These are phyloP conservation scores for Synanthedon vespiformis DNA, from an alignment of 2,888 invertebrate genomes.

Conservation along the genomic window DNA sequence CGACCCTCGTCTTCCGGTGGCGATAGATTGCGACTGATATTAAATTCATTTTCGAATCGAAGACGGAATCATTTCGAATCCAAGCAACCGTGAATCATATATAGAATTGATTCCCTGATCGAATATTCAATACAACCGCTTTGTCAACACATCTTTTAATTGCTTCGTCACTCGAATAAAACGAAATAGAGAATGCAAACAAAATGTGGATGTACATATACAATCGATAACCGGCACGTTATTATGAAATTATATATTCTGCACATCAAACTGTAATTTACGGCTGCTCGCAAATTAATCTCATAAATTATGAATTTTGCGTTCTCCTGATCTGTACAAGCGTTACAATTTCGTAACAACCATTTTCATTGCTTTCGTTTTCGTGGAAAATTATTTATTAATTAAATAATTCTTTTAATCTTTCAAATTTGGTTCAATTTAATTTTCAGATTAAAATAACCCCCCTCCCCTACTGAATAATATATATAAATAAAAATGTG, in stretches of 20 bases:
- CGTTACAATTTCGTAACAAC: not conserved
- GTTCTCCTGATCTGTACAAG: not conserved
- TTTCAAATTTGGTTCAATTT: too few species aligned
- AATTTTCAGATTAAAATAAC: too few species aligned
- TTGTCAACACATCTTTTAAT: not conserved
- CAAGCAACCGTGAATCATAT: slow-evolving; percentile 1
- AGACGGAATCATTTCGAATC: not conserved
- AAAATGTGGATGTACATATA: not conserved
- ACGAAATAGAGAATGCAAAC: not conserved
- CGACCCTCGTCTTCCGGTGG: slow-evolving; percentile 33
- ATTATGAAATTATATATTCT: not conserved
- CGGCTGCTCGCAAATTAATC: slow-evolving; percentile 1
- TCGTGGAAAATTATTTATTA: too few species aligned
- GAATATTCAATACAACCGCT: not conserved
- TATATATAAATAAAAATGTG: too few species aligned
- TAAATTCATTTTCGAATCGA: slow-evolving; percentile 16
- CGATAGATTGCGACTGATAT: slow-evolving; percentile 30
- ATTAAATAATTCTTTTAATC: too few species aligned
- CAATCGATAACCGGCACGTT: not conserved
- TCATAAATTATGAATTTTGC: slow-evolving; percentile 5
- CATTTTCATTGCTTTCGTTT: not conserved
- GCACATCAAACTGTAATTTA: slow-evolving; percentile 5
- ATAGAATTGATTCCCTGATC: not conserved
- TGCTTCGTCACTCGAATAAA: not conserved
- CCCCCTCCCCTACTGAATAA: too few species aligned